Conservation (phyloP, 1,140 invertebrate species). For the Philaenus spumarius region DNA sequence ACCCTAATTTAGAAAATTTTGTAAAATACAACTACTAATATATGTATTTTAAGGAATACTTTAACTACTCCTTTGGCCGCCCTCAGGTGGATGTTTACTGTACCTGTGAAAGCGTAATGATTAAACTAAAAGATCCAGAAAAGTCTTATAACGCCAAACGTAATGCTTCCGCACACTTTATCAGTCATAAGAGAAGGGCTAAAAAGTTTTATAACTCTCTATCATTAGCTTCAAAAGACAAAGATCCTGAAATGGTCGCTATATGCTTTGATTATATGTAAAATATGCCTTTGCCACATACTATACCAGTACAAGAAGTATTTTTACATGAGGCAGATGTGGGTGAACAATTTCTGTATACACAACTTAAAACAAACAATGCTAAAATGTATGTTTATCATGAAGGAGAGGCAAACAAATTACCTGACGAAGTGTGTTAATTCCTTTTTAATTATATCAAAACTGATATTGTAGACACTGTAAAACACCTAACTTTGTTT, state of each 20-base stretch:
- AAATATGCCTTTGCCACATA: slow-evolving; percentile 22
- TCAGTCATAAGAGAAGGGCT: slow-evolving; percentile 9
- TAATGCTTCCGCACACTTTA: background rate
- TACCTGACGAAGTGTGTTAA: too few species aligned
- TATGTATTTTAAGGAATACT: slow-evolving; percentile 2
- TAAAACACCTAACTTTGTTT: too few species aligned
- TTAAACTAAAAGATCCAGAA: background rate
- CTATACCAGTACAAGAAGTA: slow-evolving; percentile 21
- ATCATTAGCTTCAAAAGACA: background rate
- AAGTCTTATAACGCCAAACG: slow-evolving; percentile 4
- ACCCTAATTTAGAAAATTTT: background rate
- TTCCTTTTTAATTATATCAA: too few species aligned
- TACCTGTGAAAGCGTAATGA: background rate
- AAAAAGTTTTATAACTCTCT: slow-evolving; percentile 11
- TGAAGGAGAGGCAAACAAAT: too few species aligned
- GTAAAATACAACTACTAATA: background rate
- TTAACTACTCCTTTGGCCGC: slow-evolving; percentile 8
- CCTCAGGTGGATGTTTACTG: slow-evolving; percentile 12
- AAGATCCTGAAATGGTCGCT: background rate
- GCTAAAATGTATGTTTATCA: too few species aligned
- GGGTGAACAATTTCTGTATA: slow-evolving; percentile 21
- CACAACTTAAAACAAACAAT: slow-evolving; percentile 21
- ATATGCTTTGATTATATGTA: slow-evolving; percentile 25
- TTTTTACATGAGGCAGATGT: slow-evolving; percentile 26
- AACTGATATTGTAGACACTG: too few species aligned